Base-by-base conservation (phyloP, 2,888 invertebrate species). In the Laspeyria flexula region DNA sequence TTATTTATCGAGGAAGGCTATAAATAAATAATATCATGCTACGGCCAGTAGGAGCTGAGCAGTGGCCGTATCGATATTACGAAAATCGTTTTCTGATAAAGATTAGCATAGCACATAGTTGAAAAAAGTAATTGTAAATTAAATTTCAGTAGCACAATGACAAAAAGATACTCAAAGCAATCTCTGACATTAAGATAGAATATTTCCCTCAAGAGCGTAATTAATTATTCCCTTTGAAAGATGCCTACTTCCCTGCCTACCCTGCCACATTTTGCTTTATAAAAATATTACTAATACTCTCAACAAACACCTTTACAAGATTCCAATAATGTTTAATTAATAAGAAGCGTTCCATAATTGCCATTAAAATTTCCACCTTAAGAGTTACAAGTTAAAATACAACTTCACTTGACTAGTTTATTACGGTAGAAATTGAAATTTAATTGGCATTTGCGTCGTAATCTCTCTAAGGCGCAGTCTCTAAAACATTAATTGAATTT, bases 371-470 rank as follows among this genome's bases (percentile, higher is more conserved):
- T 60, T 54, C 0, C 16, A 54, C 50, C 50, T 48, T 58, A 46
- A 49, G 3, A 21, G 44, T 37, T 37, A 4, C 10, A 13, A 1
- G 0, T 13, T 55, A 52, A 44, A 58, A 50, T 43, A 41, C 37
- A 51, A 51, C 55, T 48, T 65, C 7, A 25, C 13, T 21, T 43
- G 29, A 46, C 48, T 43, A 49, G 13, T 47, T 48, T 31, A 7
- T 0, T 15, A n/a, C 37, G 16, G 35, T 11, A 40, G 43, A 53
- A 67, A 62, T 68, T 51, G 46, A 42, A 62, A 60, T 56, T 68
- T 58, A 67, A 68, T 68, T 68, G 60, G 21, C 60, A 60, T 67
- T 68, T 59, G 55, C 53, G 46, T 53, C 56, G 57, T 68, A 55
- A 67, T 60, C 62, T 48, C 33, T 35, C 35, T 55, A 34, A 57